These are phyloP conservation scores for Falco rusticolus DNA, from an alignment of 2,797 vertebrate genomes.

Conservation along the genomic window DNA sequence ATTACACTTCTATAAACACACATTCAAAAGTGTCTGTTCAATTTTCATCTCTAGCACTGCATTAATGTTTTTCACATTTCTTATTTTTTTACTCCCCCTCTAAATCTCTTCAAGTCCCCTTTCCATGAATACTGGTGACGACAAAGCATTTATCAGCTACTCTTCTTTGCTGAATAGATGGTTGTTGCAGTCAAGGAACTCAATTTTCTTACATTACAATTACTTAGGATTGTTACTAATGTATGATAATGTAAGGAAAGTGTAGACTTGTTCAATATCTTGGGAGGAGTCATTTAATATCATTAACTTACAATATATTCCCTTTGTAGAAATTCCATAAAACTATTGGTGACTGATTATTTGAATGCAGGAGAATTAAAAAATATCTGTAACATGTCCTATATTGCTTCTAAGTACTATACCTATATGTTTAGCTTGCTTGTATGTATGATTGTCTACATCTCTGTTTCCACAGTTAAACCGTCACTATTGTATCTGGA, in stretches of 20 bases:
- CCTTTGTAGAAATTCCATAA: neutral
- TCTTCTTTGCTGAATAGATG: constrained; percentile 3
- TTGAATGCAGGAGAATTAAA: neutral
- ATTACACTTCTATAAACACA: constrained; percentile 1
- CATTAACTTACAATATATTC: constrained; percentile 8
- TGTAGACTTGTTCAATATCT: neutral
- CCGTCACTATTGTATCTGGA: neutral
- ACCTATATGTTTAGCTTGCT: neutral
- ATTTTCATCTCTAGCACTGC: neutral
- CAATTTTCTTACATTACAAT: constrained; percentile 35
- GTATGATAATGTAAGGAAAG: constrained; percentile 12
- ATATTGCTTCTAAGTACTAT: neutral
- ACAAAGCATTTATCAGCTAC: neutral
- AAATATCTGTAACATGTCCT: neutral
- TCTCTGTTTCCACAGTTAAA: neutral
- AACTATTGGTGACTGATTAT: neutral
- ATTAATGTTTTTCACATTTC: neutral
- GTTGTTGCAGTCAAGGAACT: constrained; percentile 2
- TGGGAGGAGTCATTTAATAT: constrained; percentile 15
- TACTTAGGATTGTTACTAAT: constrained; percentile 25
- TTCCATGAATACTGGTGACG: neutral
- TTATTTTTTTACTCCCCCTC: neutral
- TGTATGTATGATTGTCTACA: neutral
- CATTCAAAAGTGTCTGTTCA: neutral
- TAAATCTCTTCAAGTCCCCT: neutral